Evolutionary conservation across 1,140 invertebrate genomes (phyloP), one percentile per base, ranked within the genome.

Genomic region (Telenomus remus): DNA sequence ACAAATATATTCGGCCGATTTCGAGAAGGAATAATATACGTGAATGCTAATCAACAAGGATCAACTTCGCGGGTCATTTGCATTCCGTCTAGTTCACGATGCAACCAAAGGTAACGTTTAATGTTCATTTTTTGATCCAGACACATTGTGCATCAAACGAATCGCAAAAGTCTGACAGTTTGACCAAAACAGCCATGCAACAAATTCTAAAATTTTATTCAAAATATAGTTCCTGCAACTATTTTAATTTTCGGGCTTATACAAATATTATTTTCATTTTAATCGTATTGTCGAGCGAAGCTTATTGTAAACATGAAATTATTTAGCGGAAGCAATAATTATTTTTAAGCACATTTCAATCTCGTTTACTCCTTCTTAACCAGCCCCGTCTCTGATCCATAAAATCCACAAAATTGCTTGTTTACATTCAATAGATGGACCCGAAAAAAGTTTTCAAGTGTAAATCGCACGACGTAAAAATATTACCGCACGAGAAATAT

Each of bases 391-490:
- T 64, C 47, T 13, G 37, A 39, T 53, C 16, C 56, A 56, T 56
- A 64, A 72, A 65, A 53, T 46, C 9, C 16, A 14, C 14, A 61
- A 56, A 70, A 70, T 76, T 55, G 33, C 73, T 76, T 76, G 73
- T 76, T 70, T 76, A 70, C 54, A 53, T 56, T 56, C 34, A 49
- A n/a, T 16, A 19, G 8, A 60, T 64, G 46, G 39, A 27, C 4
- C 47, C 51, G 42, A 33, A 63, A 64, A 69, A 59, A 76, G 68
- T 56, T 68, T 59, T 57, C 16, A 14, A 27, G 73, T 70, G 73
- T 80, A 77, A 77, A 78, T 75, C 55, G 72, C 47, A 55, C 68
- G 48, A 37, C 55, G 65, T 63, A 78, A 78, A 80, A 66, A 27
- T 27, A 27, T 59, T 61, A 48, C 61, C 39, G 39, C 49, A 47